Evolutionary conservation across 2,888 invertebrate genomes (phyloP), one percentile per base, ranked within the genome.

Genomic region (Nysson spinosus): DNA sequence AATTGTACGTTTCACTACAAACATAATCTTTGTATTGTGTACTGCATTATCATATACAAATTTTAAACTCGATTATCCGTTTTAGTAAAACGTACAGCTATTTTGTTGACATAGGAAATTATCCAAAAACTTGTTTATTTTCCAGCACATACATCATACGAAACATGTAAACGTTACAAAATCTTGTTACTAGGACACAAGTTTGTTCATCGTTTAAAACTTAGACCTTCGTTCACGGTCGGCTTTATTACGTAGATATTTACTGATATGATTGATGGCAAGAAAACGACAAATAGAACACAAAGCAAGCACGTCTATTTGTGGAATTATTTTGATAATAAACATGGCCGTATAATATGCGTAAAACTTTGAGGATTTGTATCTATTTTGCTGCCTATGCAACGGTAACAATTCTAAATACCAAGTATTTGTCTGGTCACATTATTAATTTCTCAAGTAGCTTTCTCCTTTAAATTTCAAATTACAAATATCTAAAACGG

Each of bases 121-220:
- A 24, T 34, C 4, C 34, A 14, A 34, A 34, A 14, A 34, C 34
- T 6, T 7, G 4, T 34, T 34, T 34, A 34, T 34, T 34, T 2
- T 34, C 16, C 14, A 14, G 34, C 34, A 4, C 16, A 34, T 4
- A 34, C 14, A 1, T 34, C 16, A 34, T 34, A 34, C 12, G 34
- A 34, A 34, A 34, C 12, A 4, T 34, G 34, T 34, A 34, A 34
- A 34, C 34, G 14, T 34, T 34, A 34, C 34, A 34, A 34, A 34
- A 34, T 3, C 4, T 34, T 14, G 34, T 14, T 12, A 34, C 9
- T 34, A 34, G 14, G 14, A 14, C 14, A 34, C 12, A 9, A 34
- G 4, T 14, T 34, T 14, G 12, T 1, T 34, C 16, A n/a, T 34
- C 34, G 14, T 34, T 14, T 34, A 34, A 34, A 7, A 6, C 1